Evolutionary conservation across 2,888 invertebrate species (phyloP).

Genomic region (Protonemura montana): DNA sequence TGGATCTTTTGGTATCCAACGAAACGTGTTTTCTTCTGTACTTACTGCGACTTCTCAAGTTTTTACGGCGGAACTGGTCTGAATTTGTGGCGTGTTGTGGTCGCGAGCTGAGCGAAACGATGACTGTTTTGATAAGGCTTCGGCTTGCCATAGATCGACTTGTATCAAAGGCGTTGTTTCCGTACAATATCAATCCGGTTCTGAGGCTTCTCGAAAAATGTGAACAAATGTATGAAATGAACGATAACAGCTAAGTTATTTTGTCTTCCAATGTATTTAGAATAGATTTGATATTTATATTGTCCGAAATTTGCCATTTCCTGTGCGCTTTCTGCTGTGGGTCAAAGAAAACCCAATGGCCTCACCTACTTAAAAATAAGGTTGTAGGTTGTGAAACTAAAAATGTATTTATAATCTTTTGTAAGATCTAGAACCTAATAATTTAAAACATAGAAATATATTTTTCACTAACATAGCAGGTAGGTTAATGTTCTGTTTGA

Average conservation of each 20-base stretch:
- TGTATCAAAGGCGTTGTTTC: conserved; percentile 83
- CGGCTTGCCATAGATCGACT: conserved; percentile 82
- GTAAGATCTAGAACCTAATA: neutral
- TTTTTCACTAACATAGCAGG: neutral
- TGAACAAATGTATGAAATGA: conserved; percentile 85
- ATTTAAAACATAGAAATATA: neutral
- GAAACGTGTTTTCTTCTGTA: conserved; percentile 90
- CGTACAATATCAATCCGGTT: conserved; percentile 90
- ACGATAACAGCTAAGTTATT: conserved; percentile 60
- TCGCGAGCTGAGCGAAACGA: conserved; percentile 77
- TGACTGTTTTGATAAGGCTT: conserved; percentile 82
- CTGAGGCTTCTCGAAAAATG: conserved; percentile 82
- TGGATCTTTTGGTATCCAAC: conserved; percentile 87
- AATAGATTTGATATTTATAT: neutral
- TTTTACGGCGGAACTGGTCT: conserved; percentile 82
- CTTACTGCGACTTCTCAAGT: conserved; percentile 83
- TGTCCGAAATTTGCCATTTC: neutral
- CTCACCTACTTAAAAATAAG: conserved; percentile 7
- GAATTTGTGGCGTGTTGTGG: conserved; percentile 82
- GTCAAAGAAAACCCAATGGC: neutral
- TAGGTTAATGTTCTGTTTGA: neutral
- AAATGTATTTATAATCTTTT: neutral
- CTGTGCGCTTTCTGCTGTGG: neutral
- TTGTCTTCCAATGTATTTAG: neutral
- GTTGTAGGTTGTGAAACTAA: conserved; percentile 12